phyloP scores from a whole-genome alignment of 2,113 vertebrate genomes.

The Ictalurus furcatus region DNA sequence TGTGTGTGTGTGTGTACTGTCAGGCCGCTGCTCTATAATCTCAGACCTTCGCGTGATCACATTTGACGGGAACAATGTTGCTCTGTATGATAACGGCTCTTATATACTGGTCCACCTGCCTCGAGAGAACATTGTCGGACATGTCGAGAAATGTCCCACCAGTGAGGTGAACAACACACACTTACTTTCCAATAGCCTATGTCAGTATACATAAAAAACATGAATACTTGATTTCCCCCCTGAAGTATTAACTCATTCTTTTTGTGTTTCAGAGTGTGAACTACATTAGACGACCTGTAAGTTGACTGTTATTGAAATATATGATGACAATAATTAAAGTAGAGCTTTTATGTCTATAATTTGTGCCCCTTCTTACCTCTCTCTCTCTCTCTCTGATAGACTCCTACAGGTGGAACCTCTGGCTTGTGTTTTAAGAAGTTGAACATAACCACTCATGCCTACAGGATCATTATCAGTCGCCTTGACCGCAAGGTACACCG shows the following conservation, averaged over 20 bases:
- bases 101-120: slow-evolving; percentile 91
- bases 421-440: slow-evolving; percentile 95
- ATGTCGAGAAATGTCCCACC: slow-evolving; percentile 91
- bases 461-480: slow-evolving; percentile 85
- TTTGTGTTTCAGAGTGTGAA: slow-evolving; percentile 83
- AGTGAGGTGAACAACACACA: slow-evolving; percentile 78
- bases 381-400: slow-evolving; percentile 67
- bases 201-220: neutral
- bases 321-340: no score
- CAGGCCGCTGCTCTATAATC: slow-evolving; percentile 93
- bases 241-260: neutral
- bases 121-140: slow-evolving; percentile 86
- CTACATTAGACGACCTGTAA: slow-evolving; percentile 88
- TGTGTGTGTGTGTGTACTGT: slow-evolving; percentile 28
- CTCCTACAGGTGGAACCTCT: slow-evolving; percentile 81
- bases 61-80: slow-evolving; percentile 95
- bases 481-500: slow-evolving; percentile 83
- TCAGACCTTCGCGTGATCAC: slow-evolving; percentile 94
- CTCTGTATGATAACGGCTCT: slow-evolving; percentile 89
- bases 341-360: neutral
- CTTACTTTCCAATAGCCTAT: slow-evolving; percentile 6
- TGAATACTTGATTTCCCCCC: neutral
- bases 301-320: slow-evolving; percentile 59
- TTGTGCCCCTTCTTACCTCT: neutral
- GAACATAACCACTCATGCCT: slow-evolving; percentile 83